phyloP scores from a whole-genome alignment of 2,888 invertebrate genomes.

The Galerucella calmariensis region DNA sequence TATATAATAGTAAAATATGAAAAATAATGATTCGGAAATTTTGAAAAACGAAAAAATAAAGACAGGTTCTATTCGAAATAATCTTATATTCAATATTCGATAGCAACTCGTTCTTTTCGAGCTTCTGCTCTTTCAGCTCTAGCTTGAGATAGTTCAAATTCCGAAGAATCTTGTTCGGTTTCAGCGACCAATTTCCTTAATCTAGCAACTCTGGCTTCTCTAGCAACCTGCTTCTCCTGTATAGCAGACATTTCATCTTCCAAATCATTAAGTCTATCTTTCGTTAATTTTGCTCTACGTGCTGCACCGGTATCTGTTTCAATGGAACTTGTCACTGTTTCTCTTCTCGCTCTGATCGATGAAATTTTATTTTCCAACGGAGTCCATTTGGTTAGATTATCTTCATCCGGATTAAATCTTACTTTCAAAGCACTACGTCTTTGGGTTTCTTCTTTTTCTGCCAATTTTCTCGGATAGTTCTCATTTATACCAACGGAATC shows the following conservation, averaged over 20 bases:
- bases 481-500: constrained; percentile 74
- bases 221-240: constrained; percentile 74
- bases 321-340: constrained; percentile 53
- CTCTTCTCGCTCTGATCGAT: constrained; percentile 33
- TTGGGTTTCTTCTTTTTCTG: constrained; percentile 52
- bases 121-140: constrained; percentile 49
- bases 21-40: too few species aligned
- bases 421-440: constrained; percentile 64
- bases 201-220: constrained; percentile 78
- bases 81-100: constrained; percentile 17
- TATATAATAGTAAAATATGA: too few species aligned
- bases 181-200: constrained; percentile 77
- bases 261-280: constrained; percentile 76
- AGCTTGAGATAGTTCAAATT: constrained; percentile 55
- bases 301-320: constrained; percentile 70
- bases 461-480: constrained; percentile 61
- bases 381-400: constrained; percentile 68
- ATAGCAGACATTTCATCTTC: constrained; percentile 82
- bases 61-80: not conserved
- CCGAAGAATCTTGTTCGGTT: constrained; percentile 64
- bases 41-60: not conserved
- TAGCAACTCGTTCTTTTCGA: constrained; percentile 50
- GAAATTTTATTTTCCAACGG: constrained; percentile 65
- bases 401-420: constrained; percentile 50
- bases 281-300: constrained; percentile 71